These are phyloP conservation scores for Corythoichthys intestinalis DNA, from an alignment of 2,113 vertebrate species.

Conservation along the genomic window DNA sequence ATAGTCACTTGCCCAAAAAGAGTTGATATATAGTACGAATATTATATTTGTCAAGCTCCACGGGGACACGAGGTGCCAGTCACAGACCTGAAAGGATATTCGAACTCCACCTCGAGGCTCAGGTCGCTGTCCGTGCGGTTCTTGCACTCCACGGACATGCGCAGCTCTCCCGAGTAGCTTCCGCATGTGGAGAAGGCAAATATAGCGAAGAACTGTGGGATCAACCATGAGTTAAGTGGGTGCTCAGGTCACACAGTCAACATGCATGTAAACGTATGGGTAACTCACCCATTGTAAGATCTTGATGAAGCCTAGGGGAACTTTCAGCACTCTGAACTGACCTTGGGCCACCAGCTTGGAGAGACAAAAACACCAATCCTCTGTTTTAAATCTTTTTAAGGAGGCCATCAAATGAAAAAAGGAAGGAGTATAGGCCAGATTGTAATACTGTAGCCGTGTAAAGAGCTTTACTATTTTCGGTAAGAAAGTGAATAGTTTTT, in stretches of 20 bases:
- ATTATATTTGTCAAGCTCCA: neutral
- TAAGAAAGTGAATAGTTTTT: too few relatives aligned
- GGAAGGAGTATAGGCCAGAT: too few relatives aligned
- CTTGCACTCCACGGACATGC: slow-evolving; percentile 83
- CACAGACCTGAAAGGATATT: slow-evolving; percentile 88
- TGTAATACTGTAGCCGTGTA: too few relatives aligned
- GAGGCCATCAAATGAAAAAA: too few relatives aligned
- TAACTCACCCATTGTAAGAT: slow-evolving; percentile 69
- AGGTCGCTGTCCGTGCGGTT: slow-evolving; percentile 82
- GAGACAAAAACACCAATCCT: slow-evolving; percentile 3
- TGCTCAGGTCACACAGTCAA: neutral
- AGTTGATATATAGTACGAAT: neutral
- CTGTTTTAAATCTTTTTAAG: neutral
- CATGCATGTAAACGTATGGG: neutral
- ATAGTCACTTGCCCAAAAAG: neutral
- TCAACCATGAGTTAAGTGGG: neutral
- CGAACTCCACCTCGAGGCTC: slow-evolving; percentile 83
- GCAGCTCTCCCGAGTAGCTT: slow-evolving; percentile 85
- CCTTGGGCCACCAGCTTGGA: slow-evolving; percentile 67
- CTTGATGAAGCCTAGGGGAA: slow-evolving; percentile 72
- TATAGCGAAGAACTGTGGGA: slow-evolving; percentile 84
- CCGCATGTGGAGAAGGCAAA: slow-evolving; percentile 91
- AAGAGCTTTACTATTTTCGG: too few relatives aligned
- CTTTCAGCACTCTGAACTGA: slow-evolving; percentile 65
- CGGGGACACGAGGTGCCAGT: neutral